Conservation (phyloP, 1,140 invertebrate species). For the Lanistes nyassanus region DNA sequence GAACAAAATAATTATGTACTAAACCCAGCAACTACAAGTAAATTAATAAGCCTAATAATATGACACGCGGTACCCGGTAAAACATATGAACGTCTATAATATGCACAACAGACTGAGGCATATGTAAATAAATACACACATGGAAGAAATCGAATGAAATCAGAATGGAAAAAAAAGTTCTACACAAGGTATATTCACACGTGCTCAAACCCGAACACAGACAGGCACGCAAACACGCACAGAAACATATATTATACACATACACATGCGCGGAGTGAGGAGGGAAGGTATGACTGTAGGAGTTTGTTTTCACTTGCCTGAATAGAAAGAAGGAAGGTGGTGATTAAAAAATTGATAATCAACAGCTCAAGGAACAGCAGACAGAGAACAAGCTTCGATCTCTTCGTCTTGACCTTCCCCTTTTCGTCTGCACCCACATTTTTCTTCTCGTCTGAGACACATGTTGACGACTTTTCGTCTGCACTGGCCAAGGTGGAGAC, state of each 20-base stretch:
- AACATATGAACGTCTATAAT: no score
- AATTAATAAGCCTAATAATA: no score
- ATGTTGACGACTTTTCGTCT: no score
- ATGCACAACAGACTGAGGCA: constrained; percentile 46
- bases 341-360: constrained; percentile 16
- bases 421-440: no score
- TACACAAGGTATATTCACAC: not conserved
- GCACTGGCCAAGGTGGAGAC: no score
- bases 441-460: no score
- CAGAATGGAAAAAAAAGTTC: not conserved
- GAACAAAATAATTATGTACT: no score
- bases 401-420: not conserved
- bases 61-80: no score
- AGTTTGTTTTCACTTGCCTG: constrained; percentile 48
- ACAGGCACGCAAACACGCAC: not conserved
- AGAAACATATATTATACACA: not conserved
- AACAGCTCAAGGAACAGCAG: constrained; percentile 19
- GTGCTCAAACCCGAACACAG: not conserved
- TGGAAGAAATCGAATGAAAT: constrained; percentile 1
- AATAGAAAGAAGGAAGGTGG: constrained; percentile 81
- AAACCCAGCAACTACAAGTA: no score
- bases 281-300: not conserved
- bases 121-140: constrained; percentile 32
- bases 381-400: not conserved
- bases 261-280: not conserved